phyloP scores from a whole-genome alignment of 2,113 vertebrate genomes.

The Podarcis cretensis region DNA sequence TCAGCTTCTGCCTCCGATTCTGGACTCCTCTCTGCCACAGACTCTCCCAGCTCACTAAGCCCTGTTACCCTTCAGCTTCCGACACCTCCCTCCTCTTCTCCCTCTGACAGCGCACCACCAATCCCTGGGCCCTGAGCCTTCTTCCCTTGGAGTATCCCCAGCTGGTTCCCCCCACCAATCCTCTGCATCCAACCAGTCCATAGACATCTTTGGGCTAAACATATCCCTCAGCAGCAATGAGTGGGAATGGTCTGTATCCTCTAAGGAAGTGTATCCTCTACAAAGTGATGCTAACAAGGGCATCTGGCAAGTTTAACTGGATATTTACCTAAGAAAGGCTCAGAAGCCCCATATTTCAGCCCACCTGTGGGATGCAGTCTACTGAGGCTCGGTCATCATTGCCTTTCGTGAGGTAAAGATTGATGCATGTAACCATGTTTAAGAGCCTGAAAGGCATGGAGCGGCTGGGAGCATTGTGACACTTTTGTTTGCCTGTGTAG shows the following conservation, averaged over 20 bases:
- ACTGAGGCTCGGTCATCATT: background rate
- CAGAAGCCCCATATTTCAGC: background rate
- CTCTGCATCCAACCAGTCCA: background rate
- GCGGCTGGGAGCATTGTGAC: background rate
- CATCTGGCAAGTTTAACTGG: background rate
- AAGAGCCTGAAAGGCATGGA: background rate
- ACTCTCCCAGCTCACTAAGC: too few relatives aligned
- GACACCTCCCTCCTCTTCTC: too few relatives aligned
- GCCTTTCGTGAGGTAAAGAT: background rate
- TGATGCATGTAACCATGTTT: background rate
- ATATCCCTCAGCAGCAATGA: too few relatives aligned
- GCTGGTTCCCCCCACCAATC: too few relatives aligned
- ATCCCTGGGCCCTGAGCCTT: too few relatives aligned
- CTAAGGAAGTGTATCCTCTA: background rate
- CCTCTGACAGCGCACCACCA: too few relatives aligned
- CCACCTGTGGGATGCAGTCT: background rate
- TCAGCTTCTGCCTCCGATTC: too few relatives aligned
- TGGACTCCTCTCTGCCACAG: too few relatives aligned
- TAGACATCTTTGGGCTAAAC: background rate
- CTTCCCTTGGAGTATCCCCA: too few relatives aligned
- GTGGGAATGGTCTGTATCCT: background rate
- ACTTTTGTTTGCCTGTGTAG: background rate
- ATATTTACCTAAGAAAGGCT: background rate
- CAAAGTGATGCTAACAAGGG: background rate
- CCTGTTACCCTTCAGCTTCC: too few relatives aligned